These are phyloP conservation scores for Junonia oenone DNA, from an alignment of 2,888 invertebrate genomes.

Conservation along the genomic window DNA sequence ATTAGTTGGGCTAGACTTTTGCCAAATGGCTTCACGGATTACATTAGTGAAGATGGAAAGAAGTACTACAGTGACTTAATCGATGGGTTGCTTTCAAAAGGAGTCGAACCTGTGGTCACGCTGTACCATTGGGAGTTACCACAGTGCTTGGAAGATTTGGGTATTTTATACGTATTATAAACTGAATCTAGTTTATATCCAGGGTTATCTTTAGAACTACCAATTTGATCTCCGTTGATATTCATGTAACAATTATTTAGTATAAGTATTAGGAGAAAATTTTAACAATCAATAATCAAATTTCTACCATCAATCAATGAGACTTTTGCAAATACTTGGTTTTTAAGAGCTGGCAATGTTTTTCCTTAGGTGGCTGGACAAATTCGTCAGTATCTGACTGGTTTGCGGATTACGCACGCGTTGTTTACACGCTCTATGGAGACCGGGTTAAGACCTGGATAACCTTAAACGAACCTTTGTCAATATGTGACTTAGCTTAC, in stretches of 20 bases:
- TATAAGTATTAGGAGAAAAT: too few relatives aligned
- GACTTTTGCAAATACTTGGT: too few relatives aligned
- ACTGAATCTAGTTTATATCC: neutral
- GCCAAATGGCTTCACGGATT: constrained; percentile 79
- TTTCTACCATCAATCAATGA: too few relatives aligned
- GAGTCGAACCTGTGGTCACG: constrained; percentile 80
- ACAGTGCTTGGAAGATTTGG: constrained; percentile 37
- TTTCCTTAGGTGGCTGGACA: constrained; percentile 80
- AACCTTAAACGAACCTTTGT: constrained; percentile 83
- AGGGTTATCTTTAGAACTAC: too few relatives aligned
- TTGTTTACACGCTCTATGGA: constrained; percentile 75
- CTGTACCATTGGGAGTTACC: constrained; percentile 82
- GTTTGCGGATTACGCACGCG: constrained; percentile 79
- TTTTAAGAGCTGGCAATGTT: too few relatives aligned
- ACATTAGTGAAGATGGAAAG: constrained; percentile 82
- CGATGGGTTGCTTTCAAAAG: constrained; percentile 77
- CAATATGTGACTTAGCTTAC: constrained; percentile 54
- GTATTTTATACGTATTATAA: neutral
- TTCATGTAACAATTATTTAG: too few relatives aligned
- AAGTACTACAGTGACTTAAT: constrained; percentile 85
- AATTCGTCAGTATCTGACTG: constrained; percentile 81
- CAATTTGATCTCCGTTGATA: too few relatives aligned
- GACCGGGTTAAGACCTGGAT: constrained; percentile 82
- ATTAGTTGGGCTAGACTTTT: constrained; percentile 84
- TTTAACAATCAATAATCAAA: too few relatives aligned